Base-by-base conservation (phyloP, 37 sponge, comb jelly and placozoan genomes). In the Eunapius fragilis region DNA sequence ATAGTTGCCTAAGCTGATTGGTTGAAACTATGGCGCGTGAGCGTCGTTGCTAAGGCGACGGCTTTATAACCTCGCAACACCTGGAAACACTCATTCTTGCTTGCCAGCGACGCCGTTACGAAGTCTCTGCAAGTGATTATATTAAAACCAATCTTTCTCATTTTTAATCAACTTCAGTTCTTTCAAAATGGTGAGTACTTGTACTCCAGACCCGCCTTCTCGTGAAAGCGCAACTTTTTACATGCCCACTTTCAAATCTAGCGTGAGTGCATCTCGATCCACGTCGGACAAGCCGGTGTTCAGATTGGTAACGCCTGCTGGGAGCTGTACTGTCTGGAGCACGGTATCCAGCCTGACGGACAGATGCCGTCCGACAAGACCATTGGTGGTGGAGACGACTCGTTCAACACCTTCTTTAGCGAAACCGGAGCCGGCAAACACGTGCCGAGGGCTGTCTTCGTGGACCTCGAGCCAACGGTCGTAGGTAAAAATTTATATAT, bases 241-340 rank as follows among this genome's bases (percentile, higher is more conserved):
- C 17, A 13, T 11, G 14, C 58, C 14, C 0, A 31, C 25, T 49
- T 84, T 86, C 45, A 26, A 25, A 90, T 91, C 48, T 30, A 86
- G 97, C 97, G 97, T 71, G 97, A 97, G 81, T 90, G 91, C 87
- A 92, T 97, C 76, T 94, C 95, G 77, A 82, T 97, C 72, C 97
- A 97, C 88, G 91, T 94, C 47, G 97, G 97, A 32, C 97, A 97
- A 82, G 97, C 97, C 34, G 97, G 97, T 31, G 97, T 97, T 49
- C 97, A 97, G 83, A 97, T 97, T 72, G 97, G 97, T 45, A 97
- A 97, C 80, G 95, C 95, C 71, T 97, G 97, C 77, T 97, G 97
- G 97, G 97, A 97, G 86, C 90, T 97, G 45, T 97, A 97, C 93
- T 97, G 97, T 70, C 77, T 97, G 72, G 97, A 97, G 87, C 97